These are phyloP conservation scores for Scartelaos histophorus DNA, from an alignment of 2,113 vertebrate genomes.

Conservation along the genomic window DNA sequence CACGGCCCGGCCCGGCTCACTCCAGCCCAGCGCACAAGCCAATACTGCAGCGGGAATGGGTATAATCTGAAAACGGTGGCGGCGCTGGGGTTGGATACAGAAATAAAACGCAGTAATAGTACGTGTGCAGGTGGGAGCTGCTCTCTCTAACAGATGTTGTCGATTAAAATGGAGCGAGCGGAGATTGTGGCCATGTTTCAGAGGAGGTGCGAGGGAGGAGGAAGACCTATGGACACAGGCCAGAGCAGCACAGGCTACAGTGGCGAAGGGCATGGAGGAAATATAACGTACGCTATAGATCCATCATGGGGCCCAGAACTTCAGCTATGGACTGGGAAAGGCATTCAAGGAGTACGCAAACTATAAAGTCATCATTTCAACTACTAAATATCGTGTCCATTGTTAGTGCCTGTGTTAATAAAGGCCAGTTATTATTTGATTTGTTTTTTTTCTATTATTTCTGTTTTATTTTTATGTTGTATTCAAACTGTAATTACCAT, in stretches of 20 bases:
- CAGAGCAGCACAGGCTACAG: not conserved
- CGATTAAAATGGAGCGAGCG: conserved; percentile 13
- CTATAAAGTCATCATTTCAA: too few species aligned
- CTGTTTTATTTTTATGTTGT: too few species aligned
- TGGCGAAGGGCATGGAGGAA: not conserved
- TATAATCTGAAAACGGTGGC: not conserved
- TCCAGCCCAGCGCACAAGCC: conserved; percentile 18
- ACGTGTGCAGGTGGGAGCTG: not conserved
- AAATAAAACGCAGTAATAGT: conserved; percentile 19
- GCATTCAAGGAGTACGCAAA: not conserved
- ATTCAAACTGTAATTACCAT: too few species aligned
- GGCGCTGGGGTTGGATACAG: not conserved
- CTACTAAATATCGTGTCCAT: too few species aligned
- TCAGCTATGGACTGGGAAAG: not conserved
- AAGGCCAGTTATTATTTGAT: too few species aligned
- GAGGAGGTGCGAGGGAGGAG: not conserved
- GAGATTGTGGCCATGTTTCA: conserved; percentile 9
- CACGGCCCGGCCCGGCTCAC: conserved; percentile 23
- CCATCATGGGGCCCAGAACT: not conserved
- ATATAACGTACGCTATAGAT: not conserved
- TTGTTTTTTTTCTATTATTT: too few species aligned
- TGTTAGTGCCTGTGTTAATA: too few species aligned
- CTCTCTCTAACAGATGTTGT: conserved; percentile 15
- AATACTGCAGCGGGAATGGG: conserved; percentile 13
- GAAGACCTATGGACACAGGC: not conserved